A percentile compares a stretch with the other conserved stretches of the same genome.
phyloP scores from a whole-genome alignment of 2,113 vertebrate genomes.

The Sapayoa aenigma region DNA sequence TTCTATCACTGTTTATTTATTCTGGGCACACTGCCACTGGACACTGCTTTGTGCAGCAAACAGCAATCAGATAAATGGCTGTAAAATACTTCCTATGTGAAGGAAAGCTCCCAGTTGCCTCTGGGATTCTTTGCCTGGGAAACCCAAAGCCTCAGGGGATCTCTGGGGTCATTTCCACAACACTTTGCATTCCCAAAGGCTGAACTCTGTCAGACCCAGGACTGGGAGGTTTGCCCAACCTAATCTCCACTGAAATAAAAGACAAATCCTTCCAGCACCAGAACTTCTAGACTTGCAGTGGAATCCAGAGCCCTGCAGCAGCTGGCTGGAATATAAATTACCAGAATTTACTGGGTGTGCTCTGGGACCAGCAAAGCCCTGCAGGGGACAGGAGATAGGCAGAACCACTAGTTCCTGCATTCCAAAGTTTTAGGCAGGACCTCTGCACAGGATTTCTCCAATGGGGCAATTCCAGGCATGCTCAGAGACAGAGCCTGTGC shows the following conservation, averaged over 20 bases:
- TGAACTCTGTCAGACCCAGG: neutral
- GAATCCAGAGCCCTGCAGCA: neutral
- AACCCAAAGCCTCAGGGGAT: neutral
- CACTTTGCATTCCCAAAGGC: neutral
- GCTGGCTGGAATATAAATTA: fast-evolving
- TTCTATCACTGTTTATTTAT: neutral
- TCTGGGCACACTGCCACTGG: neutral
- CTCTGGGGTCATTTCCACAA: neutral
- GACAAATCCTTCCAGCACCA: neutral
- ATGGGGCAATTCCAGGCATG: constrained; percentile 35
- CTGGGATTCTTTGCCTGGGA: neutral
- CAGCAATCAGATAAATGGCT: neutral
- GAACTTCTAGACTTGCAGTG: neutral
- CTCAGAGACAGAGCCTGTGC: neutral
- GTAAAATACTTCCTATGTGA: neutral
- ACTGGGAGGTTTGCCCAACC: neutral
- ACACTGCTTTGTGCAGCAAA: neutral
- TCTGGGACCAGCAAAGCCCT: neutral
- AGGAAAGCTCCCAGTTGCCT: neutral
- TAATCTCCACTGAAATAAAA: fast-evolving
- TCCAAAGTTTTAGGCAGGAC: neutral
- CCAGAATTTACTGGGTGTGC: neutral
- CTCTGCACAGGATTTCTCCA: neutral
- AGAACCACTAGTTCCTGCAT: neutral
- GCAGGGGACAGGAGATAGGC: neutral